phyloP scores from a whole-genome alignment of 2,888 invertebrate species.

The Drosophila recens region DNA sequence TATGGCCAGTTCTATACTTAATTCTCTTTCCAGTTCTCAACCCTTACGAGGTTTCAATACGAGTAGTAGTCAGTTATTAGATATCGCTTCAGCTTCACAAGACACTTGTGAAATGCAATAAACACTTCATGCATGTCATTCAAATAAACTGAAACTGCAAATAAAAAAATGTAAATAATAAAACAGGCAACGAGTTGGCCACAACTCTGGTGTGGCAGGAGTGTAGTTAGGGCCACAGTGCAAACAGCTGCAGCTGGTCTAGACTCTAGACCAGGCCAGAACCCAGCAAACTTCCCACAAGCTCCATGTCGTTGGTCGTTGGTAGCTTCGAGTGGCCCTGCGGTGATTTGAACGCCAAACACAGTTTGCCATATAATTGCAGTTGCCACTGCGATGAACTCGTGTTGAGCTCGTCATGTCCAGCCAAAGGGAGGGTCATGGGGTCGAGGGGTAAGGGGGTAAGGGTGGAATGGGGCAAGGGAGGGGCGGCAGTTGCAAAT shows the following conservation, averaged over 20 bases:
- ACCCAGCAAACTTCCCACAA: constrained; percentile 40
- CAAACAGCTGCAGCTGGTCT: constrained; percentile 13
- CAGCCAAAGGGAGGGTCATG: constrained; percentile 12
- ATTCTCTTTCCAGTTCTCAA: constrained; percentile 36
- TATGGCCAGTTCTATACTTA: constrained; percentile 35
- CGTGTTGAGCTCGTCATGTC: constrained; percentile 61
- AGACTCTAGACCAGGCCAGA: constrained; percentile 20
- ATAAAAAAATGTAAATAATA: constrained; percentile 8
- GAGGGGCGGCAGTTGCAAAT: constrained; percentile 1
- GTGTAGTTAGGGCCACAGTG: constrained; percentile 20
- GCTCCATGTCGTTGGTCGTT: constrained; percentile 38
- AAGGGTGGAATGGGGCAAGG: background rate
- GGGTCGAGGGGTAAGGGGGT: background rate
- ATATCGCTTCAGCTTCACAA: constrained; percentile 47
- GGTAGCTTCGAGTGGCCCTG: constrained; percentile 63
- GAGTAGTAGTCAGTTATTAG: constrained; percentile 49
- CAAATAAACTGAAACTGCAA: constrained; percentile 20
- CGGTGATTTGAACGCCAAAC: constrained; percentile 70
- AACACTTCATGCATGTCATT: constrained; percentile 70
- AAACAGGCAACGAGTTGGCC: constrained; percentile 24
- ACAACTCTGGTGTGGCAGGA: constrained; percentile 21
- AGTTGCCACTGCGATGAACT: constrained; percentile 60
- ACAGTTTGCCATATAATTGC: constrained; percentile 70
- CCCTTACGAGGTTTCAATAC: constrained; percentile 11
- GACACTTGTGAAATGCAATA: constrained; percentile 65